Base-by-base conservation (phyloP, 1,140 invertebrate species). In the Zaprionus capensis region DNA sequence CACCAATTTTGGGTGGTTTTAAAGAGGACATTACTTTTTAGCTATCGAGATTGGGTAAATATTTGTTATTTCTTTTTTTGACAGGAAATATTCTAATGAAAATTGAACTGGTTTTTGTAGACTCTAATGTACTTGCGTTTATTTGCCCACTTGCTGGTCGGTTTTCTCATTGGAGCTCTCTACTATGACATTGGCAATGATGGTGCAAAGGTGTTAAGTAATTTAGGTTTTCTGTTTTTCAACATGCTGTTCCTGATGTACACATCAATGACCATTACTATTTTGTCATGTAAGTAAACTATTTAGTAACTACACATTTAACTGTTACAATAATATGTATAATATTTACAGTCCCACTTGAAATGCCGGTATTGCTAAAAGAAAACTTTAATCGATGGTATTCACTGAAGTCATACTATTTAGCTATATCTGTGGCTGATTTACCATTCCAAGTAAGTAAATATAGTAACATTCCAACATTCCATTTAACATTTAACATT, bases 351-450 rank as follows among this genome's bases (percentile, higher is more conserved):
- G 97, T 99, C 94, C 98, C 98, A 0, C 93, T 99, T 72, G 98
- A 99, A 94, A 97, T 99, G 96, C 96, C 97, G 15, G 98, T 99
- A 46, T 95, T 99, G 85, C 94, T 98, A 17, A 97, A 99, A 92
- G 98, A 99, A 93, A 97, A 99, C 93, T 97, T 99, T 82, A 99
- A 99, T 94, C 95, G 98, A 91, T 99, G 98, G 98, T 99, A 99
- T 93, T 99, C 98, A 28, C 94, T 99, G 5, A 96, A 97, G 80
- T 97, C 98, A 0, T 99, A 99, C 93, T 99, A 99, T 93, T 93
- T 99, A 69, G 98, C 98, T 15, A 99, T 99, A 86, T 99, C 98
- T 0, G 95, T 99, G 59, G 98, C 98, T 0, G 98, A 99, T 94
- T 95, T 99, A 93, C 98, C 98, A 41, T 99, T 99, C 93, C 98